phyloP scores from a whole-genome alignment of 2,888 invertebrate species.

The Pyrocoelia pectoralis region DNA sequence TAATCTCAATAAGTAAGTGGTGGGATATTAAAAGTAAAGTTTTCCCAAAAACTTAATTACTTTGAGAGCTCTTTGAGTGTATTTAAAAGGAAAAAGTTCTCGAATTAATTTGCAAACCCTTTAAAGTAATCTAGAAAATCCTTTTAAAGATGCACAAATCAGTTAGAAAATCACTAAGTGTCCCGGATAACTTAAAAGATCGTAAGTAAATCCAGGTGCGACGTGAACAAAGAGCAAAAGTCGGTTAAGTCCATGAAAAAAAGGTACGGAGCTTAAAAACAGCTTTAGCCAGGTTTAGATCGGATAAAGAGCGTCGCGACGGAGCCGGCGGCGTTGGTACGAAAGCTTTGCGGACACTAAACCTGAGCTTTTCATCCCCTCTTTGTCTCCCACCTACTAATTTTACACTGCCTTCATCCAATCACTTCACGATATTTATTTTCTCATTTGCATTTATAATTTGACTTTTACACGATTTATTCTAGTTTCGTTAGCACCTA shows the following conservation, averaged over 20 bases:
- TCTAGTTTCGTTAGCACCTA: conserved; percentile 18
- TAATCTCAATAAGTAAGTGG: too few relatives aligned
- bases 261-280: conserved; percentile 60
- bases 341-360: conserved; percentile 61
- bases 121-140: conserved; percentile 30
- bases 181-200: conserved; percentile 54
- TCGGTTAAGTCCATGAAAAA: conserved; percentile 60
- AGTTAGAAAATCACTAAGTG: conserved; percentile 55
- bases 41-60: background rate
- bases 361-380: conserved; percentile 54
- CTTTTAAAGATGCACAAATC: conserved; percentile 56
- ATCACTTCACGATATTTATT: conserved; percentile 58
- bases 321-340: conserved; percentile 58
- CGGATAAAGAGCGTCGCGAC: conserved; percentile 64
- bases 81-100: conserved; percentile 10
- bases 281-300: conserved; percentile 60
- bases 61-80: background rate
- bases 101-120: conserved; percentile 25
- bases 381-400: conserved; percentile 47
- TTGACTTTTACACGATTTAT: conserved; percentile 29
- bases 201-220: conserved; percentile 59
- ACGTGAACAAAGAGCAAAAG: conserved; percentile 60
- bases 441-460: conserved; percentile 52
- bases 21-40: too few relatives aligned
- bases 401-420: conserved; percentile 56